Evolutionary conservation across 2,888 invertebrate species (phyloP).

Genomic region (Neocrepidodera transversa): DNA sequence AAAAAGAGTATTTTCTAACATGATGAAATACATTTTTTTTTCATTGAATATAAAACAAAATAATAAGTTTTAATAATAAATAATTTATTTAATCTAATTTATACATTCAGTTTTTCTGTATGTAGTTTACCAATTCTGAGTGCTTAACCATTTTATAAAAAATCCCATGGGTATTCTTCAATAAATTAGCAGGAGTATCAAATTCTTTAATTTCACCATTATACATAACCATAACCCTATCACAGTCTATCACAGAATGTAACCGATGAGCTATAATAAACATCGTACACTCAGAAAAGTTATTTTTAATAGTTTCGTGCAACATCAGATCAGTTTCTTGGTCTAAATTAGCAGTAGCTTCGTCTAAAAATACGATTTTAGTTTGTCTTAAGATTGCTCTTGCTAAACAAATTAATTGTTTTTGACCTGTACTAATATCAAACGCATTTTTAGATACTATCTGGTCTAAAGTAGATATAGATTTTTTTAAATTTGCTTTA

Average conservation of each 20-base stretch:
- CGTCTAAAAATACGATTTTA: slow-evolving; percentile 62
- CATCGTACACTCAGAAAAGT: slow-evolving; percentile 79
- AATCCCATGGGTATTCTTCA: slow-evolving; percentile 67
- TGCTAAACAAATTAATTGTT: slow-evolving; percentile 74
- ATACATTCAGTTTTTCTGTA: too few relatives aligned
- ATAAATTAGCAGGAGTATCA: slow-evolving; percentile 74
- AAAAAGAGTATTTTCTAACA: too few relatives aligned
- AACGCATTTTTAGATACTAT: slow-evolving; percentile 45
- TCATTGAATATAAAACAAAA: too few relatives aligned
- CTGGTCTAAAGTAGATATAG: slow-evolving; percentile 66
- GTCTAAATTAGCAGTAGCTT: slow-evolving; percentile 86
- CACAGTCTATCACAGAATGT: slow-evolving; percentile 85
- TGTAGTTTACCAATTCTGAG: slow-evolving; percentile 53
- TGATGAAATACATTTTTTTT: too few relatives aligned
- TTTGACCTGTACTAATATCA: slow-evolving; percentile 61
- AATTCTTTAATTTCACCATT: slow-evolving; percentile 78
- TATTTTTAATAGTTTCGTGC: slow-evolving; percentile 75
- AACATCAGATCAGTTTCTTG: slow-evolving; percentile 78
- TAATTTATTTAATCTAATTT: too few relatives aligned
- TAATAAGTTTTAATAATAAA: too few relatives aligned
- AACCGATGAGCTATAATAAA: slow-evolving; percentile 85
- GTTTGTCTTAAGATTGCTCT: slow-evolving; percentile 64
- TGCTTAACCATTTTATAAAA: slow-evolving; percentile 70
- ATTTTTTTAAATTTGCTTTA: slow-evolving; percentile 55
- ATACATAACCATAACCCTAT: slow-evolving; percentile 82